phyloP scores from a whole-genome alignment of 2,113 vertebrate genomes.

The Tinamus guttatus region DNA sequence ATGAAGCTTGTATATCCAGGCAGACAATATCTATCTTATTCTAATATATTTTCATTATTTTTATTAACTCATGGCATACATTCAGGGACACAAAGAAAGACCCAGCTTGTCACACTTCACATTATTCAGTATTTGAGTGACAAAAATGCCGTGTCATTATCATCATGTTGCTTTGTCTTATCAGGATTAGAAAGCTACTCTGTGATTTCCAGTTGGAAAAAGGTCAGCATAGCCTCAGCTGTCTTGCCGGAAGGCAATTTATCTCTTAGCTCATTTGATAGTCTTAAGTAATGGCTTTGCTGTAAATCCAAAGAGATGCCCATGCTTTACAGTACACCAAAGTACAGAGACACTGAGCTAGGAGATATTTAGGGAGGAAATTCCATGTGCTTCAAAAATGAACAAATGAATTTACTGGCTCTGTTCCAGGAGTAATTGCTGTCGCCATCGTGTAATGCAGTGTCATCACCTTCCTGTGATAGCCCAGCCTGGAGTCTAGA shows the following conservation, averaged over 20 bases:
- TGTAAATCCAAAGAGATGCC: background rate
- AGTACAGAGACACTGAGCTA: background rate
- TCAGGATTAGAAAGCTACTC: background rate
- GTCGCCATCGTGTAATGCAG: background rate
- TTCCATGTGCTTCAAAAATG: background rate
- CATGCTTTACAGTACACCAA: background rate
- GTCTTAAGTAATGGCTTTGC: background rate
- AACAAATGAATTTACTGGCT: background rate
- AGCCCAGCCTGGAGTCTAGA: background rate
- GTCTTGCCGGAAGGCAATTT: background rate
- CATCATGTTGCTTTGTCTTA: background rate
- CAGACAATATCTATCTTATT: constrained; percentile 41
- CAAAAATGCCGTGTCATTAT: constrained; percentile 4
- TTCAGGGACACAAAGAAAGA: background rate
- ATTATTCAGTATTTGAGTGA: background rate
- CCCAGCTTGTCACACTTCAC: background rate
- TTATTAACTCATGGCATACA: background rate
- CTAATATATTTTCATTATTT: constrained; percentile 10
- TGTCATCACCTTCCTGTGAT: background rate
- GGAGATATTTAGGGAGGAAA: background rate
- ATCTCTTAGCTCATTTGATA: background rate
- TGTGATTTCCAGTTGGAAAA: background rate
- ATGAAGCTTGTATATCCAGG: constrained; percentile 1
- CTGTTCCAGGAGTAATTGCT: background rate
- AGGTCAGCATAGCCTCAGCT: background rate